Evolutionary conservation across 2,888 invertebrate genomes (phyloP).

Genomic region (Acanthacorydalis orientalis): DNA sequence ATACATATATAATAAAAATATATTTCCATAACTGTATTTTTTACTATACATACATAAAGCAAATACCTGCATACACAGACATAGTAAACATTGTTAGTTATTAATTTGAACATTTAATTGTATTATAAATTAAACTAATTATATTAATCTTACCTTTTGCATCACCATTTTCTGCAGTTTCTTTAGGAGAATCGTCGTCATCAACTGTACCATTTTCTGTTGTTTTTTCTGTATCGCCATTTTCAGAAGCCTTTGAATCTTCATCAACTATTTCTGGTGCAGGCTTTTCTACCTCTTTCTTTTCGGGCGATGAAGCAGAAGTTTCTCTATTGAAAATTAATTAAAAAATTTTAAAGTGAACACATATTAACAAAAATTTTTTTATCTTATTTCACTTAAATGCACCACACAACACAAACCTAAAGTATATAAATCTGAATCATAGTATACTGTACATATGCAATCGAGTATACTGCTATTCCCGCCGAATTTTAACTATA

Average conservation of each 20-base stretch:
- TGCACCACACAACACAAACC: too few species aligned
- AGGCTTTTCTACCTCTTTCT: slow-evolving; percentile 17
- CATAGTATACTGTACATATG: not conserved
- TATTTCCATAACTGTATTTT: too few species aligned
- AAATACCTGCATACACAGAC: too few species aligned
- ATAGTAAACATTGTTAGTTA: not conserved
- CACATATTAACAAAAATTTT: too few species aligned
- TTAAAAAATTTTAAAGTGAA: not conserved
- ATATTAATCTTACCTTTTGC: slow-evolving; percentile 21
- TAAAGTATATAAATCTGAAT: too few species aligned
- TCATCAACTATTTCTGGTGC: slow-evolving; percentile 20
- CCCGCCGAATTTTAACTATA: not conserved
- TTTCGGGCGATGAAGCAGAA: slow-evolving; percentile 21
- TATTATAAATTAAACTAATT: slow-evolving; percentile 3
- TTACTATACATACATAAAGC: too few species aligned
- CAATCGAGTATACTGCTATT: slow-evolving; percentile 1
- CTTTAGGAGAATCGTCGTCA: slow-evolving; percentile 24
- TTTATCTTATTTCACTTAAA: too few species aligned
- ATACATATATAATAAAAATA: too few species aligned
- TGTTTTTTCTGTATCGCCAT: slow-evolving; percentile 21
- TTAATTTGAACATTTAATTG: not conserved
- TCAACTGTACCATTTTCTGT: slow-evolving; percentile 28
- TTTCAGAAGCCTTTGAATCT: slow-evolving; percentile 27
- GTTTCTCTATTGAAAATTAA: slow-evolving; percentile 18
- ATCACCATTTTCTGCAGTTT: slow-evolving; percentile 26